Percentiles rank a stretch among this genome's conserved stretches.
Evolutionary conservation across 2,113 vertebrate genomes (phyloP).

Genomic region (Poeciliopsis turrubarensis): DNA sequence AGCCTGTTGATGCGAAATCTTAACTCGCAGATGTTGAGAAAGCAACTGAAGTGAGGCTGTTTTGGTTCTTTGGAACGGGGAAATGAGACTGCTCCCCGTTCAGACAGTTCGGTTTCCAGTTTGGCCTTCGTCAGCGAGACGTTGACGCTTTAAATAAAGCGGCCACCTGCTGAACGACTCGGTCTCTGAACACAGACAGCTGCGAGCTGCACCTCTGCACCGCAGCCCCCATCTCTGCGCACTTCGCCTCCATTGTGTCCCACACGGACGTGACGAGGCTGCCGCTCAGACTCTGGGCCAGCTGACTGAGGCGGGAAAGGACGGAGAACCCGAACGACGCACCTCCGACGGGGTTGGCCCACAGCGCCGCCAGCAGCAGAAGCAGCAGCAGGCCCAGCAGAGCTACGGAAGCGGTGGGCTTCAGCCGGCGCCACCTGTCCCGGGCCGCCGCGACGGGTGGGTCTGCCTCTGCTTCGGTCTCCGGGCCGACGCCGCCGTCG

Average conservation of each 20-base stretch:
- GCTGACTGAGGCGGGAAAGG: constrained; percentile 43
- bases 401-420: not conserved
- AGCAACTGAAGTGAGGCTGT: not conserved
- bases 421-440: not conserved
- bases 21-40: not conserved
- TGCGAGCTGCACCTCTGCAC: constrained; percentile 26
- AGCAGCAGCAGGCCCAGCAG: constrained; percentile 43
- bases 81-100: not conserved
- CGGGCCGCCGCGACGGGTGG: not conserved
- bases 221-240: not conserved
- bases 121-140: constrained; percentile 22
- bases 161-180: constrained; percentile 35
- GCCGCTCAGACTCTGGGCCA: constrained; percentile 26
- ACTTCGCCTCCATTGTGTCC: constrained; percentile 9
- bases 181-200: constrained; percentile 39
- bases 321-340: constrained; percentile 36
- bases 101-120: constrained; percentile 1
- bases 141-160: constrained; percentile 43
- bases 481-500: not conserved
- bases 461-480: not conserved
- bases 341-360: constrained; percentile 42
- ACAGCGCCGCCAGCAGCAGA: constrained; percentile 27
- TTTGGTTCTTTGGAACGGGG: too few relatives aligned
- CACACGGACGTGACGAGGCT: constrained; percentile 40
- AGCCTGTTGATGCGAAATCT: not conserved